phyloP scores from a whole-genome alignment of 2,797 vertebrate genomes.

The Balearica regulorum region DNA sequence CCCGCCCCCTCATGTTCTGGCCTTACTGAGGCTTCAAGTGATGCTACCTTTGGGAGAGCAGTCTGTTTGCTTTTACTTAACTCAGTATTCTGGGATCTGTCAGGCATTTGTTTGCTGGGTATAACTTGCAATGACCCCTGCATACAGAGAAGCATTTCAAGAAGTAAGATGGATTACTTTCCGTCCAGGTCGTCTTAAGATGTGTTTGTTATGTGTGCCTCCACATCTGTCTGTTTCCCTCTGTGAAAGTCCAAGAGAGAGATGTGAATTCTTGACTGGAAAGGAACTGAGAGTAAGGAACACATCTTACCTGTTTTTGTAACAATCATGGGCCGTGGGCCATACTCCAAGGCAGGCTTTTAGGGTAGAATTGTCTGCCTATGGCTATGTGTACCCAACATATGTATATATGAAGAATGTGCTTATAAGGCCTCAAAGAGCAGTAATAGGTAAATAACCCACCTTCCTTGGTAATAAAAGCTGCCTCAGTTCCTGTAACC shows the following conservation, averaged over 20 bases:
- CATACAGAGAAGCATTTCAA: background rate
- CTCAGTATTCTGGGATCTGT: background rate
- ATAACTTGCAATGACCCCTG: constrained; percentile 15
- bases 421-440: background rate
- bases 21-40: constrained; percentile 9
- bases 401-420: background rate
- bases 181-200: background rate
- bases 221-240: background rate
- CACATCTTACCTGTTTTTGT: background rate
- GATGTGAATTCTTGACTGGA: background rate
- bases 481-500: background rate
- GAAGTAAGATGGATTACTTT: constrained; percentile 34
- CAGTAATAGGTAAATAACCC: background rate
- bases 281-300: background rate
- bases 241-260: background rate
- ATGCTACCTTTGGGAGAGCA: constrained; percentile 44
- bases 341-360: background rate
- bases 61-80: constrained; percentile 35
- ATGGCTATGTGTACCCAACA: background rate
- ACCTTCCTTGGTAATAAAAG: background rate
- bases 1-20: constrained; percentile 32
- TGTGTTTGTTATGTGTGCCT: background rate
- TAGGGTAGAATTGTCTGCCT: background rate
- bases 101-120: constrained; percentile 25
- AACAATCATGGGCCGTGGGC: background rate